Percentiles rank a stretch among this genome's conserved stretches.
phyloP scores from a whole-genome alignment of 2,888 invertebrate genomes.

The Drosophila seclusa region DNA sequence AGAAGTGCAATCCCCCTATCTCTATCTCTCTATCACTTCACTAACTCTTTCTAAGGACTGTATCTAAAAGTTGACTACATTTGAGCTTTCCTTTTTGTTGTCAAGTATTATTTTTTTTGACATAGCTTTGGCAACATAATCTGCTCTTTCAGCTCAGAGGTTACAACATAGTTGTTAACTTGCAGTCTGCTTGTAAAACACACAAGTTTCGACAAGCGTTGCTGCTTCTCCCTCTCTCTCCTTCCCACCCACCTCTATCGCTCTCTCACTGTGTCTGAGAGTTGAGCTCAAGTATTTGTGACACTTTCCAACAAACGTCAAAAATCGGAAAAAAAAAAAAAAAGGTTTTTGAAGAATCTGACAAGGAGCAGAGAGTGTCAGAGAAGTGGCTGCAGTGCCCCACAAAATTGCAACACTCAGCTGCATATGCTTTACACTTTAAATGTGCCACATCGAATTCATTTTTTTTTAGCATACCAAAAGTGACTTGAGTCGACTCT shows the following conservation, averaged over 20 bases:
- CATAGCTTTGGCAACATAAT: slow-evolving; percentile 5
- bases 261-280: slow-evolving; percentile 24
- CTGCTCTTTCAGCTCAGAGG: background rate
- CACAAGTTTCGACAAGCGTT: slow-evolving; percentile 9
- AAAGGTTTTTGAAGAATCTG: slow-evolving; percentile 34
- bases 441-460: slow-evolving; percentile 64
- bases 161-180: slow-evolving; percentile 23
- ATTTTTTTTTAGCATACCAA: slow-evolving; percentile 48
- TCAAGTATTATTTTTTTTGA: background rate
- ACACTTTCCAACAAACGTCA: slow-evolving; percentile 69
- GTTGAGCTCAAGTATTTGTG: slow-evolving; percentile 59
- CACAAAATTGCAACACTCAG: slow-evolving; percentile 17
- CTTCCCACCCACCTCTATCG: slow-evolving; percentile 10
- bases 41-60: background rate
- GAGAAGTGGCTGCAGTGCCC: slow-evolving; percentile 13
- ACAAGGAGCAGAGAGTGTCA: slow-evolving; percentile 12
- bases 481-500: background rate
- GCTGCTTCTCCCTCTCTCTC: slow-evolving; percentile 9
- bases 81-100: background rate
- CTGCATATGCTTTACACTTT: slow-evolving; percentile 40
- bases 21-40: background rate
- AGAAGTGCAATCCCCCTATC: too few relatives aligned
- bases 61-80: background rate
- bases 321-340: slow-evolving; percentile 42
- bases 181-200: slow-evolving; percentile 27